Percentiles rank a stretch among this genome's conserved stretches.
These are phyloP conservation scores for Cephalopachus bancanus DNA, from an alignment of 2,797 vertebrate species.

Conservation along the genomic window DNA sequence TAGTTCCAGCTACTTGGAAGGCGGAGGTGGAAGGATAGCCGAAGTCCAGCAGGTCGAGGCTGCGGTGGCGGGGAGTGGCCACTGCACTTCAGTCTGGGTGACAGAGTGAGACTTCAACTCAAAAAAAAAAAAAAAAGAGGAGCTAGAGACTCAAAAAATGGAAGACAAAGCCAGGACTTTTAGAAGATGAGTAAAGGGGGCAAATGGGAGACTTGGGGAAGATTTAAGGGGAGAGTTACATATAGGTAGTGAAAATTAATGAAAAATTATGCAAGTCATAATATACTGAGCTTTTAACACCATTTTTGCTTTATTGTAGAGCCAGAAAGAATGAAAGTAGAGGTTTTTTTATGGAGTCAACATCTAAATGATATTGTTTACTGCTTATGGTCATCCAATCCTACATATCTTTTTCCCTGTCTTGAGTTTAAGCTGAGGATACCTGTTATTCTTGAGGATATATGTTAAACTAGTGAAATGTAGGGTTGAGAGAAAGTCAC, in stretches of 20 bases:
- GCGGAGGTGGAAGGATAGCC: no score
- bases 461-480: not conserved
- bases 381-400: not conserved
- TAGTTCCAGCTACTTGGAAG: no score
- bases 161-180: not conserved
- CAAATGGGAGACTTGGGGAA: not conserved
- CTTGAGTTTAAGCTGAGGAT: not conserved
- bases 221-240: not conserved
- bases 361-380: not conserved
- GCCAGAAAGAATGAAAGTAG: not conserved
- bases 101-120: no score
- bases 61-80: no score
- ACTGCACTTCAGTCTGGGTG: no score
- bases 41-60: no score
- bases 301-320: not conserved
- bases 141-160: not conserved
- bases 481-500: not conserved
- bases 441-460: not conserved
- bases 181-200: not conserved
- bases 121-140: no score
- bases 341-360: not conserved
- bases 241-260: not conserved
- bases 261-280: not conserved
- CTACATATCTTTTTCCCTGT: no score
- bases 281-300: not conserved